Evolutionary conservation across 2,113 vertebrate genomes (phyloP).

Genomic region (Lampris megalopsis): DNA sequence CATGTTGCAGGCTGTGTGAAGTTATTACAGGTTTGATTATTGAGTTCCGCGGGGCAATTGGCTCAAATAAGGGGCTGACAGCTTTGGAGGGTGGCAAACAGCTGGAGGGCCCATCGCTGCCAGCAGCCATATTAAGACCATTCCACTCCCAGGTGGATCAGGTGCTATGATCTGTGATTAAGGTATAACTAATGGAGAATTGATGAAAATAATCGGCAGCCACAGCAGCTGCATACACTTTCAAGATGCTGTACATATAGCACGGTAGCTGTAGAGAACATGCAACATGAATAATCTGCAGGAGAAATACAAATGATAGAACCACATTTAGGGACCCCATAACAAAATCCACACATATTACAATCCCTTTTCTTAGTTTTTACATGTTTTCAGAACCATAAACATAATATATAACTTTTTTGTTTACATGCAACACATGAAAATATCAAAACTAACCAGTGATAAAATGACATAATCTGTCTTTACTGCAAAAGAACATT

Average conservation of each 20-base stretch:
- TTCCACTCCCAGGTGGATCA: slow-evolving; percentile 73
- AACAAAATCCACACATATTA: background rate
- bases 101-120: slow-evolving; percentile 78
- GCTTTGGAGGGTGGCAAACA: slow-evolving; percentile 78
- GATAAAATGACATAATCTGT: slow-evolving; percentile 68
- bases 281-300: background rate
- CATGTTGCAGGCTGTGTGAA: slow-evolving; percentile 56
- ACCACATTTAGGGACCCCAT: background rate
- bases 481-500: slow-evolving; percentile 59
- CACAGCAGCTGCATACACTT: slow-evolving; percentile 60
- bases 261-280: slow-evolving; percentile 25
- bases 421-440: slow-evolving; percentile 59
- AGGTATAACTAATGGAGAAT: slow-evolving; percentile 79
- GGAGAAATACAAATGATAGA: background rate
- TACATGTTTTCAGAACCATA: background rate
- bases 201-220: slow-evolving; percentile 79
- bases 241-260: slow-evolving; percentile 55
- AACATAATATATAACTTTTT: slow-evolving; percentile 32
- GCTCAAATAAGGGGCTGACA: slow-evolving; percentile 81
- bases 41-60: slow-evolving; percentile 77
- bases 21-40: slow-evolving; percentile 81
- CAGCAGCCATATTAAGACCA: slow-evolving; percentile 77
- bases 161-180: slow-evolving; percentile 80
- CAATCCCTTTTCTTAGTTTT: background rate
- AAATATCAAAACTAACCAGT: slow-evolving; percentile 59